Evolutionary conservation across 2,888 invertebrate species (phyloP), one percentile per base, ranked within the genome.

Genomic region (Ryuthela nishihirai): DNA sequence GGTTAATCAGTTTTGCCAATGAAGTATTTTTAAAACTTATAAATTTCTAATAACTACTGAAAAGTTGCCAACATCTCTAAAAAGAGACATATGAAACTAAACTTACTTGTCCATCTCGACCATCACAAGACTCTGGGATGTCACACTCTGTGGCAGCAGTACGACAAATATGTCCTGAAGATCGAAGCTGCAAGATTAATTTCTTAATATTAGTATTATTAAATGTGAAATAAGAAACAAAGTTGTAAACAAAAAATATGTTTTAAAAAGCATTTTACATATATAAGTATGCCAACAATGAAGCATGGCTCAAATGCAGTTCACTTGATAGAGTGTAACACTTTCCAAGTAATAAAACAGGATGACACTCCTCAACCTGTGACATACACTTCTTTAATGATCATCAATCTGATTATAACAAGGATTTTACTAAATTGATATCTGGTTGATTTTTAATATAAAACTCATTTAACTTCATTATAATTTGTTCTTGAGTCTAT

Each of bases 111-210:
- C 97, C 97, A 34, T 82, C 83, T 43, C 83, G 82, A 0, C 98
- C 98, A 52, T 88, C 85, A 75, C 98, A 99, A 49, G 85, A 83
- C 74, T 99, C 98, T 18, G 94, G 90, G 25, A 99, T 81, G 78
- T 99, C 98, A 75, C 98, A 99, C 72, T 95, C 95, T 73, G 90
- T 91, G 59, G 82, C 80, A 0, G 91, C 82, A 49, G 87, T 85
- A 18, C 98, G 83, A 75, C 98, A 99, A 54, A 88, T 78, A 38
- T 84, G 81, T 17, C 92, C 93, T 54, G 82, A 79, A 10, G 81
- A 79, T 65, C 84, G 82, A 48, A 90, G 77, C 89, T 89, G 75
- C 1, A 69, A 68, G 46, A 20, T 35, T 21, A 46, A n/a, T n/a
- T n/a, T n/a, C n/a, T n/a, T n/a, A 53, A 48, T 44, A 38, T 38